These are phyloP conservation scores for Drosophila repletoides DNA, from an alignment of 1,140 invertebrate genomes.

Conservation along the genomic window DNA sequence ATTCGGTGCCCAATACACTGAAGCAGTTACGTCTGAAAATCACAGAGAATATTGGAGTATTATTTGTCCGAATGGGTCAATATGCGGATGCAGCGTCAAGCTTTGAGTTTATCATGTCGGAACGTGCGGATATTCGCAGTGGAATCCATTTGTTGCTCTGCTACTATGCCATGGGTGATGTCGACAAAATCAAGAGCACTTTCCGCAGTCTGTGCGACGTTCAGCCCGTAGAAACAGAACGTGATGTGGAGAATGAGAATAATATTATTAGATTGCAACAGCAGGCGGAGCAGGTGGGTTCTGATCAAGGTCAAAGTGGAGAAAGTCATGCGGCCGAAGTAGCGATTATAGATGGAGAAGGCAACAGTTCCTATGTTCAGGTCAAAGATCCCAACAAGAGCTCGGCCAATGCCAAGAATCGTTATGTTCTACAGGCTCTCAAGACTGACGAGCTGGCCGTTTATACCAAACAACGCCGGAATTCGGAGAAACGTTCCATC, in stretches of 20 bases:
- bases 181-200: slow-evolving; percentile 96
- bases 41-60: slow-evolving; percentile 98
- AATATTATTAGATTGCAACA: slow-evolving; percentile 72
- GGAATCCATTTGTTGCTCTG: slow-evolving; percentile 96
- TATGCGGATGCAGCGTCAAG: slow-evolving; percentile 97
- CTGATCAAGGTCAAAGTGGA: slow-evolving; percentile 31
- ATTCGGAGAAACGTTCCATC: slow-evolving; percentile 92
- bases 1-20: slow-evolving; percentile 96
- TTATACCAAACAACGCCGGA: slow-evolving; percentile 89
- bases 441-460: slow-evolving; percentile 90
- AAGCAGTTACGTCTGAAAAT: slow-evolving; percentile 97
- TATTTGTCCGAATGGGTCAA: slow-evolving; percentile 97
- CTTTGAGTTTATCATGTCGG: slow-evolving; percentile 99
- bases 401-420: slow-evolving; percentile 53
- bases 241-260: slow-evolving; percentile 88
- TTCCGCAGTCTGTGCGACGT: slow-evolving; percentile 96
- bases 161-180: slow-evolving; percentile 96
- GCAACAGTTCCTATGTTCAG: slow-evolving; percentile 34
- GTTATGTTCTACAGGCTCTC: slow-evolving; percentile 88
- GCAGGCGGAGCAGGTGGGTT: slow-evolving; percentile 43
- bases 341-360: slow-evolving; percentile 50
- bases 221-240: slow-evolving; percentile 91
- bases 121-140: slow-evolving; percentile 94
- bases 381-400: slow-evolving; percentile 24
- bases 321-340: slow-evolving; percentile 40